phyloP scores from a whole-genome alignment of 2,113 vertebrate species.

The Cricetomys ansorgei region DNA sequence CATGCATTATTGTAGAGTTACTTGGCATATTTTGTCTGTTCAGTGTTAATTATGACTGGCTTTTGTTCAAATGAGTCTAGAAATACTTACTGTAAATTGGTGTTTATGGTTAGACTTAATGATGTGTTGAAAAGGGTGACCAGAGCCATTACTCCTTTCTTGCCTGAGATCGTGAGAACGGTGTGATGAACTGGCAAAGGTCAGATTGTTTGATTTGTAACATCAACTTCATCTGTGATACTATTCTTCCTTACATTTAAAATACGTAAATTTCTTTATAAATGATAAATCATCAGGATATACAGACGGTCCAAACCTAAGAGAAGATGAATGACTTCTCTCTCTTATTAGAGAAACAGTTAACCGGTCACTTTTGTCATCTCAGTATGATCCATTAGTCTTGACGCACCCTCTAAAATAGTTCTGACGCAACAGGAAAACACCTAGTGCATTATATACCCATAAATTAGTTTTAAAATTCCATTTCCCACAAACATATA shows the following conservation, averaged over 20 bases:
- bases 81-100: slow-evolving; percentile 17
- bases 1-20: background rate
- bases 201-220: background rate
- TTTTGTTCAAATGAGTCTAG: background rate
- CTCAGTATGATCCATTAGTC: slow-evolving; percentile 74
- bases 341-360: slow-evolving; percentile 57
- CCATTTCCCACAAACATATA: slow-evolving; percentile 74
- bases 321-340: slow-evolving; percentile 70
- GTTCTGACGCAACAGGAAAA: slow-evolving; percentile 80
- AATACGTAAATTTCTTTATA: slow-evolving; percentile 36
- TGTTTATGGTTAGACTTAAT: background rate
- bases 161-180: background rate
- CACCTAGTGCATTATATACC: slow-evolving; percentile 80
- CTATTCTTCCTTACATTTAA: background rate
- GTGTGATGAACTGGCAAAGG: background rate
- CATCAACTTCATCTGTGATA: background rate
- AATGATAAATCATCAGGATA: slow-evolving; percentile 31
- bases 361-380: slow-evolving; percentile 65
- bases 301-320: slow-evolving; percentile 47
- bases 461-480: slow-evolving; percentile 78
- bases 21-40: background rate
- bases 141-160: background rate
- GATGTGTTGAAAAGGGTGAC: background rate
- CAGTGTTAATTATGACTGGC: background rate
- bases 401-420: slow-evolving; percentile 75